These are phyloP conservation scores for Gymnoscelis rufifasciata DNA, from an alignment of 2,888 invertebrate species.

Conservation along the genomic window DNA sequence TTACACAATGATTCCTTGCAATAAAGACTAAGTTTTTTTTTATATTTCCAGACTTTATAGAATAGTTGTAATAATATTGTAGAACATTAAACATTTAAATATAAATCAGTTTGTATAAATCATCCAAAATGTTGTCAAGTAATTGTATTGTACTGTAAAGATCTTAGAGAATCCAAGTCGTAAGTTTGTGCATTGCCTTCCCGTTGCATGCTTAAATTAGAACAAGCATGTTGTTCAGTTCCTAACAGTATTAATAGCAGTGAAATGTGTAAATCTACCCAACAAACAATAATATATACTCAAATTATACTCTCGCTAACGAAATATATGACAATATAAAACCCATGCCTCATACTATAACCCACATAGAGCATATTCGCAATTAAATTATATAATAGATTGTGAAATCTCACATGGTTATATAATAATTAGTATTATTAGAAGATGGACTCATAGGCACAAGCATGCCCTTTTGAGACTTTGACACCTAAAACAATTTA, in stretches of 20 bases:
- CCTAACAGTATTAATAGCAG: conserved; percentile 34
- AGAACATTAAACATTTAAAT: no score
- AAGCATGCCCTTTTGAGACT: no score
- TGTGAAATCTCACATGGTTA: conserved; percentile 42
- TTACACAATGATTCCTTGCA: no score
- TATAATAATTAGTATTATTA: no score
- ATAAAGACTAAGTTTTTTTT: no score
- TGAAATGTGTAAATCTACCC: conserved; percentile 71
- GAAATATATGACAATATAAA: conserved; percentile 28
- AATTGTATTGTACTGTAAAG: no score
- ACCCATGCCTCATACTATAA: conserved; percentile 63
- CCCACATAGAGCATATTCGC: conserved; percentile 57
- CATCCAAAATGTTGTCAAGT: no score
- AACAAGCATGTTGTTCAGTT: conserved; percentile 17
- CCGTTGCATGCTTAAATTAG: conserved; percentile 32
- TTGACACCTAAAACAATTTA: no score
- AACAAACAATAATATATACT: conserved; percentile 21
- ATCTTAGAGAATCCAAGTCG: neutral
- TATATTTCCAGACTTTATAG: no score
- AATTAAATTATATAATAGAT: conserved; percentile 43
- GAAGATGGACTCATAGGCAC: no score
- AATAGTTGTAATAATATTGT: no score
- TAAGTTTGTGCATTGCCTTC: conserved; percentile 15
- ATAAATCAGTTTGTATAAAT: no score
- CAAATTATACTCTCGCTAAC: neutral